Conservation (phyloP, 2,113 vertebrate genomes). For the Vireo altiloquus region DNA sequence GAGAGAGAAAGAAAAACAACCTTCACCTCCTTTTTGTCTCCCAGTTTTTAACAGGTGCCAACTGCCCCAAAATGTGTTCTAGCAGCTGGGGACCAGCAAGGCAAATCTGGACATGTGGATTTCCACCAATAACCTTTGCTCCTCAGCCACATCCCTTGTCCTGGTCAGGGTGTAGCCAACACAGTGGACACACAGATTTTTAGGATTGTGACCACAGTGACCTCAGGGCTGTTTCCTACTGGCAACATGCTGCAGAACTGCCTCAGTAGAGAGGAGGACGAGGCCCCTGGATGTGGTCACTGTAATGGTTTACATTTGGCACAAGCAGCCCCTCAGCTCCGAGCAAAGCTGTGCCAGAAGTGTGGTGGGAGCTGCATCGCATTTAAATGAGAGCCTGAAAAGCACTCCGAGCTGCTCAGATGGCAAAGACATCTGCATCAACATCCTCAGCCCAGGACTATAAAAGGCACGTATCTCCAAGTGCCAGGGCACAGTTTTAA, state of each 20-base stretch:
- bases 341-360: neutral
- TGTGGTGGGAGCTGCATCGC: neutral
- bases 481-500: neutral
- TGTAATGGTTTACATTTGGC: neutral
- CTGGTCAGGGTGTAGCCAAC: neutral
- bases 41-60: neutral
- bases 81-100: neutral
- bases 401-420: neutral
- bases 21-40: neutral
- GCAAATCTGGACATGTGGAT: rapidly evolving
- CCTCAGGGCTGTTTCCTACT: neutral
- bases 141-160: neutral
- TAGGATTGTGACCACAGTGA: neutral
- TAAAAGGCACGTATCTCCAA: neutral
- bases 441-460: neutral
- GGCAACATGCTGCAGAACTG: neutral
- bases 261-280: neutral
- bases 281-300: neutral
- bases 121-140: neutral
- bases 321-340: neutral
- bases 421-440: neutral
- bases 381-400: slow-evolving; percentile 33
- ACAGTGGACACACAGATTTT: neutral
- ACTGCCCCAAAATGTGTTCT: neutral
- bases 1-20: neutral